These are phyloP conservation scores for Tyrophagus putrescentiae DNA, from an alignment of 1,140 invertebrate genomes.

Conservation along the genomic window DNA sequence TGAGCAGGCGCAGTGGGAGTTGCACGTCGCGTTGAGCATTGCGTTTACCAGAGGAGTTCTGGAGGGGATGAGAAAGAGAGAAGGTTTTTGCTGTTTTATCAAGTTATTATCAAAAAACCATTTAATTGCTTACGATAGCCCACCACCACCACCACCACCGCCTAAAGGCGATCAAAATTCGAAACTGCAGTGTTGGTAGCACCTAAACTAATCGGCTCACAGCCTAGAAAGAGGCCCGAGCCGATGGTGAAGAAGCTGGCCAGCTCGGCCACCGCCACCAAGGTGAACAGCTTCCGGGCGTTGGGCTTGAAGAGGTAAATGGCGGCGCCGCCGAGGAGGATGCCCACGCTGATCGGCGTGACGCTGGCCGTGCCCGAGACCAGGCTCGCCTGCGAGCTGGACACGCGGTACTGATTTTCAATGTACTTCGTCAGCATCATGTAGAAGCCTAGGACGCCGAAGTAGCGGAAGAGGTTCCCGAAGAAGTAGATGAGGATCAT, in stretches of 20 bases:
- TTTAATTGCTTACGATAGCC: neutral
- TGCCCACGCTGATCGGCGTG: constrained; percentile 52
- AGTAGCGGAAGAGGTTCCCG: constrained; percentile 49
- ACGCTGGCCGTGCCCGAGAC: constrained; percentile 41
- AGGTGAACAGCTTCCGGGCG: constrained; percentile 49
- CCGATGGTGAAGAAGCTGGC: constrained; percentile 47
- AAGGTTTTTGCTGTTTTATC: neutral
- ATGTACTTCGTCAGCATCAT: constrained; percentile 60
- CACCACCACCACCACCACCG: neutral
- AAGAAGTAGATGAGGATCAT: constrained; percentile 52
- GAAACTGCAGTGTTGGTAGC: too few relatives aligned
- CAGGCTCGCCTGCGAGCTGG: constrained; percentile 46
- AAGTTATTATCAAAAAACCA: neutral
- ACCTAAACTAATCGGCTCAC: constrained; percentile 42
- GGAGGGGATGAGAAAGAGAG: neutral
- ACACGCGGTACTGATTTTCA: constrained; percentile 54
- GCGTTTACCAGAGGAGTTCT: constrained; percentile 27
- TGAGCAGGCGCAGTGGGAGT: constrained; percentile 26
- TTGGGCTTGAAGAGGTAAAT: constrained; percentile 52
- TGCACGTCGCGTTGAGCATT: constrained; percentile 30
- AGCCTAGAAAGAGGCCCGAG: constrained; percentile 51
- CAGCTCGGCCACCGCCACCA: constrained; percentile 53
- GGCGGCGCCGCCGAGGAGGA: constrained; percentile 48
- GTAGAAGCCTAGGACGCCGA: constrained; percentile 56
- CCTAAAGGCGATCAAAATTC: constrained; percentile 23